phyloP scores from a whole-genome alignment of 1,140 invertebrate genomes.

The Philopotamus ludificatus region DNA sequence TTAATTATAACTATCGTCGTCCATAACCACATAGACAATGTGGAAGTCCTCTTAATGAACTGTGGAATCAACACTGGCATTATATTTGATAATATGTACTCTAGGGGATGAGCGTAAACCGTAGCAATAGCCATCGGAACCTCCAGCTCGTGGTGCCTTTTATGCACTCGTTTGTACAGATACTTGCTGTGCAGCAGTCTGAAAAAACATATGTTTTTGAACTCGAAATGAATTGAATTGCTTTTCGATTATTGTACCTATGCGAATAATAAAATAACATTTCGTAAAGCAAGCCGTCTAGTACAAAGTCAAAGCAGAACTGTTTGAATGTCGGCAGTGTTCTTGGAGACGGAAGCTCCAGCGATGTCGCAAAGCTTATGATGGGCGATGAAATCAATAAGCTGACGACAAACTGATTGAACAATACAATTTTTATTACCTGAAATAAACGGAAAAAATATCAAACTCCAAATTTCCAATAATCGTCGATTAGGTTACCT shows the following conservation, averaged over 20 bases:
- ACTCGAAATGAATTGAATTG: too few relatives aligned
- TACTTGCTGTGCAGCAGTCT: slow-evolving; percentile 74
- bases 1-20: slow-evolving; percentile 76
- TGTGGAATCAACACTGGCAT: slow-evolving; percentile 79
- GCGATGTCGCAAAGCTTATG: slow-evolving; percentile 65
- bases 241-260: too few relatives aligned
- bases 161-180: slow-evolving; percentile 83
- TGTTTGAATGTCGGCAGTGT: slow-evolving; percentile 81
- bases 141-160: slow-evolving; percentile 86
- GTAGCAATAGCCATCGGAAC: slow-evolving; percentile 80
- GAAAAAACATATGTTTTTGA: slow-evolving; percentile 2
- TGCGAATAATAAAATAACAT: slow-evolving; percentile 87
- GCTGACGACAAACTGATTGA: slow-evolving; percentile 77
- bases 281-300: slow-evolving; percentile 80
- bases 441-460: slow-evolving; percentile 41
- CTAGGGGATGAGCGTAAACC: slow-evolving; percentile 84
- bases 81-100: slow-evolving; percentile 82
- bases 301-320: slow-evolving; percentile 74
- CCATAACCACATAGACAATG: slow-evolving; percentile 82
- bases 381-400: slow-evolving; percentile 64
- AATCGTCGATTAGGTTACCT: slow-evolving; percentile 2
- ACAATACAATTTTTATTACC: slow-evolving; percentile 70
- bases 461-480: too few relatives aligned
- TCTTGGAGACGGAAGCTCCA: slow-evolving; percentile 66
- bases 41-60: slow-evolving; percentile 76